phyloP scores from a whole-genome alignment of 2,797 vertebrate species.

The Paratrypauchen microcephalus region DNA sequence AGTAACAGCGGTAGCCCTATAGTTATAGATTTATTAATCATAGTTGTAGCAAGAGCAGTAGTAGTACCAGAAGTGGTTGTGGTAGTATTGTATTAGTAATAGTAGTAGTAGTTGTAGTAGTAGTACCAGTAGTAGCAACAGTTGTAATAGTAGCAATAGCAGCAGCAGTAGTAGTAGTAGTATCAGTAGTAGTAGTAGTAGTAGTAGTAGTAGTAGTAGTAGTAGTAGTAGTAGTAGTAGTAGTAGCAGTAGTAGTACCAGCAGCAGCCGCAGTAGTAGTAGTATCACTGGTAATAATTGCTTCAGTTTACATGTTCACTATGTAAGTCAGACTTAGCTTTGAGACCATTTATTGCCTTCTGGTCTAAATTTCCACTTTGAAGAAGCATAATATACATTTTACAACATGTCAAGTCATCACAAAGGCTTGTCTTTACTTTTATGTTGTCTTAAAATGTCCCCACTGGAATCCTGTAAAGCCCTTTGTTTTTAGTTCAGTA shows the following conservation, averaged over 20 bases:
- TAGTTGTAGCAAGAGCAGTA: not conserved
- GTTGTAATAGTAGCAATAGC: not conserved
- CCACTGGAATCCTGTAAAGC: not conserved
- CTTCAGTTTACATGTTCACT: not conserved
- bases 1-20: no score
- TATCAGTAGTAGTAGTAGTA: not conserved
- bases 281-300: not conserved
- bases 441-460: not conserved
- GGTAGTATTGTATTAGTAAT: no score
- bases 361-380: no score
- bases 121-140: not conserved
- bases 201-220: not conserved
- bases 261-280: not conserved
- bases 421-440: conserved; percentile 1
- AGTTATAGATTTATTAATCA: no score
- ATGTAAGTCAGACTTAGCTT: not conserved
- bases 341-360: not conserved
- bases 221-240: not conserved
- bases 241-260: not conserved
- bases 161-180: not conserved
- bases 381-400: not conserved
- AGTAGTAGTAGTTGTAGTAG: no score
- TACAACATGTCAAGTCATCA: not conserved
- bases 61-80: not conserved
- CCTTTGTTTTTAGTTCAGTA: not conserved